Percentiles rank a stretch among this genome's conserved stretches.
phyloP scores from a whole-genome alignment of 2,797 vertebrate genomes.

The Eupleurogrammus muticus region DNA sequence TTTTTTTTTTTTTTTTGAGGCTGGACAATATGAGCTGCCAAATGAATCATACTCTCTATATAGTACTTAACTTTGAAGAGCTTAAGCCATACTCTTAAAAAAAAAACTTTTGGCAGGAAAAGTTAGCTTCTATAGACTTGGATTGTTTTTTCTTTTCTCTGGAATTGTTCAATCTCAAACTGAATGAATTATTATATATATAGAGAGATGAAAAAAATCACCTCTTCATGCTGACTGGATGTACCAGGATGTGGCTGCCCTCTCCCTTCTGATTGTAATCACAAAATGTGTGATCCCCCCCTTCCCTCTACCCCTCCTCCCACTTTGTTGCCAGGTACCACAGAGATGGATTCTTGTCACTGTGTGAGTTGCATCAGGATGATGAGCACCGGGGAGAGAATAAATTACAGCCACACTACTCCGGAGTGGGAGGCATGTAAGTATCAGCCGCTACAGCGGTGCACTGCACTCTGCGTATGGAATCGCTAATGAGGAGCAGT shows the following conservation, averaged over 20 bases:
- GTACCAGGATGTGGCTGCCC: constrained; percentile 54
- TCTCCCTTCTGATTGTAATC: constrained; percentile 61
- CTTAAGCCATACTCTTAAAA: constrained; percentile 68
- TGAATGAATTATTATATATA: too few species aligned
- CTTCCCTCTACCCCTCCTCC: constrained; percentile 47
- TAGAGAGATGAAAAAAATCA: constrained; percentile 3
- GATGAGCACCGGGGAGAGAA: constrained; percentile 74
- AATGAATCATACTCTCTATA: constrained; percentile 75
- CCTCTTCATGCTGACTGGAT: constrained; percentile 12
- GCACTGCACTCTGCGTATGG: constrained; percentile 67
- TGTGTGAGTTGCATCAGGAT: constrained; percentile 76
- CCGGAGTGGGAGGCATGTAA: constrained; percentile 77
- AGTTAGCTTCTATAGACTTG: constrained; percentile 62
- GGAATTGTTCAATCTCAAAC: too few species aligned
- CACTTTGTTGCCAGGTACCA: constrained; percentile 76
- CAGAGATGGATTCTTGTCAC: constrained; percentile 77
- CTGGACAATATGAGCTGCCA: constrained; percentile 80
- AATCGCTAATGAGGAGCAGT: constrained; percentile 72
- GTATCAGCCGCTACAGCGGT: constrained; percentile 70
- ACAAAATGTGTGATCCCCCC: constrained; percentile 59
- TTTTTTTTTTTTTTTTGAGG: constrained; percentile 61
- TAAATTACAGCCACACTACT: constrained; percentile 76
- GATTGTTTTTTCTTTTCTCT: constrained; percentile 57
- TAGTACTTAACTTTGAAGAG: constrained; percentile 78
- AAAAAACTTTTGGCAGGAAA: constrained; percentile 51